These are phyloP conservation scores for Heliconius hortense DNA, from an alignment of 2,888 invertebrate genomes.

Conservation along the genomic window DNA sequence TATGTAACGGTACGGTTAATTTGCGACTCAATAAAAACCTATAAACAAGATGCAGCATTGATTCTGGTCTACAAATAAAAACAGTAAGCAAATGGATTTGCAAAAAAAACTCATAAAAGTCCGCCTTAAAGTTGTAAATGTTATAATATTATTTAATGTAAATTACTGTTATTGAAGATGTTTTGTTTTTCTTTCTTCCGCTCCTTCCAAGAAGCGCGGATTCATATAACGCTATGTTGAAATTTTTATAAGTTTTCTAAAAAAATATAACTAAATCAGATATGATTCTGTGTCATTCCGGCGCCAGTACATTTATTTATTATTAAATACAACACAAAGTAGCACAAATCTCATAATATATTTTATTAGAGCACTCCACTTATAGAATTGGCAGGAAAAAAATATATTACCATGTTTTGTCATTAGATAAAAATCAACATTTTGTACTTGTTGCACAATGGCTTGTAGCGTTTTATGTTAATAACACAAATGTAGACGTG, in stretches of 20 bases:
- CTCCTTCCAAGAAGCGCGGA: no score
- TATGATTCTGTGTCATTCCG: no score
- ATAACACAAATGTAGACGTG: conserved; percentile 64
- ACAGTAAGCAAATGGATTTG: conserved; percentile 24
- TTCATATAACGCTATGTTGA: not conserved
- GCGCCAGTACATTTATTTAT: no score
- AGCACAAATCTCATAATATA: not conserved
- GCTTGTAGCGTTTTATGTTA: conserved; percentile 80
- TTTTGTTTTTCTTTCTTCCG: not conserved
- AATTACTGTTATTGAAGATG: not conserved
- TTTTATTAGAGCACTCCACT: not conserved
- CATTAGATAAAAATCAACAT: conserved; percentile 74
- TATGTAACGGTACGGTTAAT: not conserved
- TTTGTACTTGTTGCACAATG: conserved; percentile 77
- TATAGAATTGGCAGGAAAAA: conserved; percentile 26
- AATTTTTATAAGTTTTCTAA: not conserved
- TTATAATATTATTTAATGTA: conserved; percentile 11
- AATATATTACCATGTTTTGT: conserved; percentile 44
- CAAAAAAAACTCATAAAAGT: conserved; percentile 39
- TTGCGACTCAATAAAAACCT: not conserved
- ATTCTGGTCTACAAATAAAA: conserved; percentile 13
- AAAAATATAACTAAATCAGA: no score
- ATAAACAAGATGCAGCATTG: not conserved
- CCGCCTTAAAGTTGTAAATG: conserved; percentile 34
- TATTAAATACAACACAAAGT: not conserved